A percentile compares a stretch with the other conserved stretches of the same genome.
Evolutionary conservation across 2,888 invertebrate species (phyloP).

Genomic region (Eilema caniola): DNA sequence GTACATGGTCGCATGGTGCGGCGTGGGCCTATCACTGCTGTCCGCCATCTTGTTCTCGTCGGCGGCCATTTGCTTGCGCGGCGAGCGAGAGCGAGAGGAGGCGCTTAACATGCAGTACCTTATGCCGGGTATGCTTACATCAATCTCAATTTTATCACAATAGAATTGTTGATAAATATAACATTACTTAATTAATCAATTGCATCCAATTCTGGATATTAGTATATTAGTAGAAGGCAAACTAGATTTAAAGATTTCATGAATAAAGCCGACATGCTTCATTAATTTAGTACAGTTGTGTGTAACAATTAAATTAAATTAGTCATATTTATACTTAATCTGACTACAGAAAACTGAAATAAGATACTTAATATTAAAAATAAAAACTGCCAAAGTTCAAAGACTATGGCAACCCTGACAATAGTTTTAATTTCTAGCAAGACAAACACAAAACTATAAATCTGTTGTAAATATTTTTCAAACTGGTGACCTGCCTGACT

Average conservation of each 20-base stretch:
- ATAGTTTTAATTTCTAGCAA: constrained; percentile 29
- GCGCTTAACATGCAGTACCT: constrained; percentile 99
- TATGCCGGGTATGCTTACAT: constrained; percentile 93
- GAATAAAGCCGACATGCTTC: background rate
- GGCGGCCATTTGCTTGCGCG: constrained; percentile 97
- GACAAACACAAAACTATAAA: constrained; percentile 58
- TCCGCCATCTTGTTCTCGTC: constrained; percentile 97
- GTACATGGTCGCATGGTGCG: constrained; percentile 98
- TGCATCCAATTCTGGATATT: no score
- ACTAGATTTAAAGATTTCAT: background rate
- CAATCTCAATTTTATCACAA: constrained; percentile 18
- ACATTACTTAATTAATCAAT: no score
- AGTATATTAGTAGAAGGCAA: no score
- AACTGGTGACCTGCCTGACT: constrained; percentile 39
- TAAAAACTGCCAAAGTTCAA: background rate
- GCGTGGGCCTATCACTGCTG: constrained; percentile 96
- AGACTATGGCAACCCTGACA: background rate
- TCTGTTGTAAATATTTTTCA: constrained; percentile 61
- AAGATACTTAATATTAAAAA: background rate
- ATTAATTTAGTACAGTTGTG: background rate
- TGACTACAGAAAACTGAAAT: background rate
- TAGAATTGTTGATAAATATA: background rate
- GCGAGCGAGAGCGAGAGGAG: constrained; percentile 97
- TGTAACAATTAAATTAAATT: background rate
- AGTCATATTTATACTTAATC: background rate